Evolutionary conservation across 2,113 vertebrate genomes (phyloP), one percentile per base, ranked within the genome.

Genomic region (Otis tarda): DNA sequence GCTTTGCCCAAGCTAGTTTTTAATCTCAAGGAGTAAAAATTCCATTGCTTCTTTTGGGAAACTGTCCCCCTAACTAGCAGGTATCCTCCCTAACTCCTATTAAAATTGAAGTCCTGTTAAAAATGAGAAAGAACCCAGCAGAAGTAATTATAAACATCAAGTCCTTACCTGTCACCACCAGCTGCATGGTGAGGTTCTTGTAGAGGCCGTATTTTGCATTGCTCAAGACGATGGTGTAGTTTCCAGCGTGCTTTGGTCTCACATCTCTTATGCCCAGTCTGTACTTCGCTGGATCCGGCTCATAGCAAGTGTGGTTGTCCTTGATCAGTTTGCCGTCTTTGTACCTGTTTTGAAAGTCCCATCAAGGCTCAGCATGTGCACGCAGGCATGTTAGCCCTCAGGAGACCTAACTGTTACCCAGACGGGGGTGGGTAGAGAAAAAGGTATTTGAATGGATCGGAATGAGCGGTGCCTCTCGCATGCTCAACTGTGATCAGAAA

Each of bases 211-310:
- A 96, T 10, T 92, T 92, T 37, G 74, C 89, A 85, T 97, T 98
- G 93, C 97, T 98, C 80, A 99, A 68, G 43, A 93, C 93, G 7
- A 99, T 63, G 89, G 99, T 99, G 96, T 98, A 99, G 92, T 98
- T 97, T 5, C 99, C 99, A 53, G 98, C 95, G 17, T 99, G 97
- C 65, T 95, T 98, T 21, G 96, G 86, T 90, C 98, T 98, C 92
- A 98, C 96, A 2, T 99, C 97, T 52, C 83, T 93, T 61, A 99
- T 98, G 65, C 87, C 94, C 82, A 99, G 98, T 13, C 63, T 98
- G 95, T 97, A 98, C 41, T 71, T 95, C 10, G 87, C 56, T 17
- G 97, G 94, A 2, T 97, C 97, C 4, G 93, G 94, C 56, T 97
- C 98, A 10, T 98, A 99, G 76, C 98, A 98, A 11, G 97, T 98